These are phyloP conservation scores for Piprites chloris DNA, from an alignment of 2,113 vertebrate genomes.

Conservation along the genomic window DNA sequence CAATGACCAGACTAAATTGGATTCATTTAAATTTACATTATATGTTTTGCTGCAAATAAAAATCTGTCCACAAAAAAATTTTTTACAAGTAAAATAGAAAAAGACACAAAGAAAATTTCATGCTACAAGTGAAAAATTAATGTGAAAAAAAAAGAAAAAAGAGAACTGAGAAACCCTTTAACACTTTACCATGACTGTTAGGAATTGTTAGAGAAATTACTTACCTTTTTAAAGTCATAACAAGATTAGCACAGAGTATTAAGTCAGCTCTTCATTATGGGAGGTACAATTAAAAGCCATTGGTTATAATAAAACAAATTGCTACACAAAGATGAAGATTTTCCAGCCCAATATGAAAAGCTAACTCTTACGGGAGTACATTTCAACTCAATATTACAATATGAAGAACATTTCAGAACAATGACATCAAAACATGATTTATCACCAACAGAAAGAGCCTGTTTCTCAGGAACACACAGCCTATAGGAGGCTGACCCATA, in stretches of 20 bases:
- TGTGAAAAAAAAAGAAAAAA: conserved; percentile 49
- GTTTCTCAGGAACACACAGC: conserved; percentile 49
- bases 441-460: conserved; percentile 44
- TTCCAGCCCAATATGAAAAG: conserved; percentile 78
- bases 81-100: conserved; percentile 58
- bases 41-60: conserved; percentile 61
- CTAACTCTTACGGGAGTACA: conserved; percentile 72
- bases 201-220: conserved; percentile 77
- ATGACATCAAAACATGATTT: conserved; percentile 63
- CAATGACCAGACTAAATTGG: conserved; percentile 13
- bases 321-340: conserved; percentile 71
- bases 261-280: conserved; percentile 82
- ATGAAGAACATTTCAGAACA: conserved; percentile 58
- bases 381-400: conserved; percentile 65
- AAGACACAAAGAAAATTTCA: conserved; percentile 54
- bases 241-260: conserved; percentile 79
- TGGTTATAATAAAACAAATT: conserved; percentile 73
- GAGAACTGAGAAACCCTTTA: conserved; percentile 49
- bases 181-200: conserved; percentile 65
- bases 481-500: conserved; percentile 45
- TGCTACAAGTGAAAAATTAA: conserved; percentile 62
- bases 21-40: conserved; percentile 30
- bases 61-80: neutral
- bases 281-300: conserved; percentile 77
- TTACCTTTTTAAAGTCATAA: conserved; percentile 81